Evolutionary conservation across 2,888 invertebrate species (phyloP), one percentile per base, ranked within the genome.

Genomic region (Patella ulyssiponensis): DNA sequence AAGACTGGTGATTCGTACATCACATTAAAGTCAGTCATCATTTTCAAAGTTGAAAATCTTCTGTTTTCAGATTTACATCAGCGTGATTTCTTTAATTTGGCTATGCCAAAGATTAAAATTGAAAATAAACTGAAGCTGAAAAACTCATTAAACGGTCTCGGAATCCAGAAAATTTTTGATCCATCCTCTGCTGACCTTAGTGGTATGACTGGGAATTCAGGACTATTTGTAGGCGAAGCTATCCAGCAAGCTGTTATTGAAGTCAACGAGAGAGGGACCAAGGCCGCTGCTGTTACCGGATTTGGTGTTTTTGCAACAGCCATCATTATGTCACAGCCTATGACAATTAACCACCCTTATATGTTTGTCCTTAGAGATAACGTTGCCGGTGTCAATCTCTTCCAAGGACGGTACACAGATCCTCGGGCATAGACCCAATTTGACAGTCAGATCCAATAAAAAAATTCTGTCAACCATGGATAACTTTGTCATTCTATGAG

Each of bases 211-310:
- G 64, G 64, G 9, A 64, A 23, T 3, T 12, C 64, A 23, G 23
- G 23, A 23, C 20, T 64, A 9, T 64, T 15, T 64, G 64, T 64
- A 64, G 64, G 64, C 64, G 64, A 64, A 23, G 64, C 64, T 64
- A 64, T 64, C 64, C 64, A 64, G 64, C 64, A 64, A 23, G 64
- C 64, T 20, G 64, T 64, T 23, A 64, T 64, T 23, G 64, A 64
- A 64, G 23, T 64, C 12, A 64, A 64, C 23, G 64, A 64, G 23
- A 20, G 64, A 23, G 64, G 64, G 11, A 64, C 64, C 7, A 64
- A 64, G 14, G 64, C 64, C 12, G 64, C 64, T 9, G 64, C 64
- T 20, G 64, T 64, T 11, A 64, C 64, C 23, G 64, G 64, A 9
- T 64, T 64, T 14, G 64, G 64, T 0, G 0, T 64, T 14, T 0